Evolutionary conservation across 2,888 invertebrate genomes (phyloP).

Genomic region (Drosophila colorata): DNA sequence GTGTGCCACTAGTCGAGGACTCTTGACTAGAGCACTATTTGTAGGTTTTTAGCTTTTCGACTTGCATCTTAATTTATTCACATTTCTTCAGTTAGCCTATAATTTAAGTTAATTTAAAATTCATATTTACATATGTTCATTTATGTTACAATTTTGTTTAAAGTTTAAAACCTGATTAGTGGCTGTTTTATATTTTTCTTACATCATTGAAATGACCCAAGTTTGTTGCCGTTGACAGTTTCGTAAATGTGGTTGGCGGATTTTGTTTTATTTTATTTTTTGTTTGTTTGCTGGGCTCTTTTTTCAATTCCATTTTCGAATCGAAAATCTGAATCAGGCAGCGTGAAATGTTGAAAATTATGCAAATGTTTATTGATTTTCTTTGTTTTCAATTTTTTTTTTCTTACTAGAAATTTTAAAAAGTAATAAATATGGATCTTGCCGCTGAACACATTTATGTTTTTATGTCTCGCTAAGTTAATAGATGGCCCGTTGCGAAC

Average conservation of each 20-base stretch:
- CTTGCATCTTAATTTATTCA: constrained; percentile 56
- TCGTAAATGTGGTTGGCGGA: constrained; percentile 77
- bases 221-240: constrained; percentile 62
- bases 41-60: constrained; percentile 9
- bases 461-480: not conserved
- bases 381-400: constrained; percentile 47
- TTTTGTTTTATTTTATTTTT: constrained; percentile 33
- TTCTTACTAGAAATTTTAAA: constrained; percentile 48
- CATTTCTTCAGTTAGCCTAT: constrained; percentile 57
- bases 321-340: constrained; percentile 26
- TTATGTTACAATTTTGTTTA: constrained; percentile 44
- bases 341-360: constrained; percentile 66
- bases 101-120: constrained; percentile 47
- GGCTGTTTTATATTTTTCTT: constrained; percentile 48
- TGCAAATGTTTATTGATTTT: constrained; percentile 72
- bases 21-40: not conserved
- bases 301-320: constrained; percentile 31
- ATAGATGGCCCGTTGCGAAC: constrained; percentile 4
- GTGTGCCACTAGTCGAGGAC: not conserved
- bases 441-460: not conserved
- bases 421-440: constrained; percentile 32
- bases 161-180: constrained; percentile 62
- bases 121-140: constrained; percentile 50
- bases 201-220: constrained; percentile 66
- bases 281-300: constrained; percentile 25